These are phyloP conservation scores for Neosilurus hyrtlii DNA, from an alignment of 2,797 vertebrate species.

Conservation along the genomic window DNA sequence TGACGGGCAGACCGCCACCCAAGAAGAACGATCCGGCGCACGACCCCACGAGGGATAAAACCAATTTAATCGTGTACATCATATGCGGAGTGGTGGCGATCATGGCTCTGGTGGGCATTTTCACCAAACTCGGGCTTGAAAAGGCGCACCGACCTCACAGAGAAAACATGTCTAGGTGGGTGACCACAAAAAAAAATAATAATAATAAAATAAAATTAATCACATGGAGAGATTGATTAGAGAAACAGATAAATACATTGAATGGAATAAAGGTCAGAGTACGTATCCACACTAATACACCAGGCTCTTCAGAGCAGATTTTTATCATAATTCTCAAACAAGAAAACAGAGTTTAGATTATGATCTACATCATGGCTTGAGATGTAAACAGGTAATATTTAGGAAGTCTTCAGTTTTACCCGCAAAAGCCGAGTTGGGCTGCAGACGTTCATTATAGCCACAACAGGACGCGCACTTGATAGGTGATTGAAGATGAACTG, in stretches of 20 bases:
- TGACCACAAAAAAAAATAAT: constrained; percentile 14
- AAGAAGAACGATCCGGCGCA: constrained; percentile 85
- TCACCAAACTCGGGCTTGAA: constrained; percentile 95
- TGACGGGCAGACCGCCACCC: constrained; percentile 86
- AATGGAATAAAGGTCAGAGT: neutral
- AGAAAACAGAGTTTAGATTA: no score
- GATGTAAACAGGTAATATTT: neutral
- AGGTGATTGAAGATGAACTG: neutral
- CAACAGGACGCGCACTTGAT: neutral
- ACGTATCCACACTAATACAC: neutral
- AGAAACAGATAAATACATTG: neutral
- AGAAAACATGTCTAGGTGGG: constrained; percentile 96
- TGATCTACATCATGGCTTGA: constrained; percentile 13
- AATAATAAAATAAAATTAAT: no score
- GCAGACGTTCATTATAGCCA: neutral
- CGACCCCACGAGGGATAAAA: constrained; percentile 94
- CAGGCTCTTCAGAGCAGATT: neutral
- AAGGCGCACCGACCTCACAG: constrained; percentile 95
- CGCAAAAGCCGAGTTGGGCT: neutral
- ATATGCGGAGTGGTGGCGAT: constrained; percentile 98
- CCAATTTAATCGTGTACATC: constrained; percentile 97
- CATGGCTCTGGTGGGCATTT: constrained; percentile 97
- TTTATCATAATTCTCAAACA: neutral
- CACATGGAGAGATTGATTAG: neutral
- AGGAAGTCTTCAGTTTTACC: neutral